Conservation (phyloP, 2,888 invertebrate genomes). For the Phyllotreta cruciferae region DNA sequence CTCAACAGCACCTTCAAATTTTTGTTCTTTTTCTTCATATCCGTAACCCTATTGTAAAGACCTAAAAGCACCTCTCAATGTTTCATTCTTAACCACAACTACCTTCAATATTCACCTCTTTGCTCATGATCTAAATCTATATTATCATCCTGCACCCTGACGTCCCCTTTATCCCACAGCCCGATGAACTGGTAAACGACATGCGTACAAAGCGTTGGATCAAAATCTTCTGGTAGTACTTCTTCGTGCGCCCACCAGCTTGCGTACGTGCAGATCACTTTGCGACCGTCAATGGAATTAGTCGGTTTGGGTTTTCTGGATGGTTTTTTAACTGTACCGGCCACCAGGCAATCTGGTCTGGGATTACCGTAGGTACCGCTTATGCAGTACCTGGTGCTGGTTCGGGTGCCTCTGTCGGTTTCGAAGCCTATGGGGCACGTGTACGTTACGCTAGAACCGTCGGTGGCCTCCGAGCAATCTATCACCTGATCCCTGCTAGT, state of each 20-base stretch:
- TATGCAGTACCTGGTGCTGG: conserved; percentile 25
- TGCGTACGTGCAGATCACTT: conserved; percentile 48
- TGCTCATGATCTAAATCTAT: conserved; percentile 37
- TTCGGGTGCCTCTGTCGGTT: conserved; percentile 19
- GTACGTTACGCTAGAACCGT: conserved; percentile 25
- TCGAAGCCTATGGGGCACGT: conserved; percentile 26
- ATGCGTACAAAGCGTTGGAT: conserved; percentile 45
- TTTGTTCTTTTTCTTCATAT: conserved; percentile 44
- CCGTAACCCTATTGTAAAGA: conserved; percentile 41
- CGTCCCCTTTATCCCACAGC: conserved; percentile 43
- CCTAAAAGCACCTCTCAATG: conserved; percentile 34
- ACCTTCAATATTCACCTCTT: conserved; percentile 30
- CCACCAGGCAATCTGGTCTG: conserved; percentile 18
- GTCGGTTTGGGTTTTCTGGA: conserved; percentile 18
- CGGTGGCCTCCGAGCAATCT: conserved; percentile 24
- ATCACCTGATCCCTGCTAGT: conserved; percentile 22
- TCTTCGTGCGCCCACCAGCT: conserved; percentile 44
- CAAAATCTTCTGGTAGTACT: conserved; percentile 42
- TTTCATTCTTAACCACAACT: not conserved
- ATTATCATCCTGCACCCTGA: conserved; percentile 40
- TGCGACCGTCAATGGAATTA: conserved; percentile 21
- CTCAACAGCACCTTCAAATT: conserved; percentile 46
- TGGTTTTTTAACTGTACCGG: not conserved
- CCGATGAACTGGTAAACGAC: conserved; percentile 46
- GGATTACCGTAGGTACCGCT: conserved; percentile 23